Conservation (phyloP, 2,888 invertebrate species). For the Caenorhabditis panamensis region DNA sequence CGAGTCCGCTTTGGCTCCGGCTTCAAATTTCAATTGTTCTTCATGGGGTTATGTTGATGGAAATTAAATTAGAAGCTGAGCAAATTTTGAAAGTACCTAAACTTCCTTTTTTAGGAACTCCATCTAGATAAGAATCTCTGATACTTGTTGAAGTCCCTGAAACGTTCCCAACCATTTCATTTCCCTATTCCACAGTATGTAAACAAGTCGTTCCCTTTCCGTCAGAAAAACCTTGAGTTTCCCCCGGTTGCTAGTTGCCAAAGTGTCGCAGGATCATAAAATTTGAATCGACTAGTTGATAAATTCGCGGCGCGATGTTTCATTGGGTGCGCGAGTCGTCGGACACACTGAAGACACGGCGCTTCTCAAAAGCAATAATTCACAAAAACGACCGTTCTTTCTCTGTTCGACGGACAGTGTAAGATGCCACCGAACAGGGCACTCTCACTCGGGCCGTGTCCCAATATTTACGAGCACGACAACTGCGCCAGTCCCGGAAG, state of each 20-base stretch:
- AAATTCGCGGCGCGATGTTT: conserved; percentile 33
- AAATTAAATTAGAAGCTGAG: no score
- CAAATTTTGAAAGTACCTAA: no score
- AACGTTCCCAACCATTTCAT: no score
- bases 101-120: no score
- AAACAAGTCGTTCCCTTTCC: no score
- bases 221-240: not conserved
- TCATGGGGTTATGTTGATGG: no score
- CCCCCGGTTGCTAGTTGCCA: not conserved
- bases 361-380: conserved; percentile 56
- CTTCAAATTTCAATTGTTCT: no score
- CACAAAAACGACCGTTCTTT: conserved; percentile 56
- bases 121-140: no score
- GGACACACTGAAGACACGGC: not conserved
- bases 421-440: conserved; percentile 34
- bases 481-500: conserved; percentile 34
- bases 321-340: conserved; percentile 27
- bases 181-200: no score
- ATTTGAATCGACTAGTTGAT: conserved; percentile 50
- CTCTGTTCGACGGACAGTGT: conserved; percentile 19
- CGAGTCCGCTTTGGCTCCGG: no score
- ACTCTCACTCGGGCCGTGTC: not conserved
- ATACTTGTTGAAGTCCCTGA: no score
- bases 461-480: conserved; percentile 50
- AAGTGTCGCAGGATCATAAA: conserved; percentile 23